Evolutionary conservation across 2,888 invertebrate species (phyloP), one percentile per base, ranked within the genome.

Genomic region (Nephrotoma flavescens): DNA sequence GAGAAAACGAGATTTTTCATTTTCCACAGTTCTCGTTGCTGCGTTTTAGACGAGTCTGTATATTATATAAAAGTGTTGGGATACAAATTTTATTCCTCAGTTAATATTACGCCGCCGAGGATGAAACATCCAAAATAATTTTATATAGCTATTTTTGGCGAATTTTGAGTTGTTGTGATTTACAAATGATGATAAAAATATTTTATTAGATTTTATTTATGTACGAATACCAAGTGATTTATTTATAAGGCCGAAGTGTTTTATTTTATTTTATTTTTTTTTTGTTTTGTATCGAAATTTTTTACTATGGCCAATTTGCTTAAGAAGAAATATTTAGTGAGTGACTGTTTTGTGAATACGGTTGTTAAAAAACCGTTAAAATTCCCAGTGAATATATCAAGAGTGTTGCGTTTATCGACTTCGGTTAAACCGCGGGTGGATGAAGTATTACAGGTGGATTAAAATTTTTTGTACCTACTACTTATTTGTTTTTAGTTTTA

Each of bases 361-460:
- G 89, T 89, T 15, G 89, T 89, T 11, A 89, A 89, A 86, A 89
- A 89, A 2, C 91, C 91, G 2, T 88, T 91, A 12, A 91, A 90
- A 87, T 87, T 91, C 45, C 89, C 91, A 87, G 89, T 89, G 87
- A 90, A 90, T 87, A 91, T 91, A 91, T 90, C 90, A 3, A 89
- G 91, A 86, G 90, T 92, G 86, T 88, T 91, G 86, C 89, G 90
- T 31, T 90, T 91, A 89, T 89, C 90, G 71, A 89, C 91, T 7
- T 88, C 88, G 86, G 89, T 90, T 9, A 91, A 91, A 89, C 89
- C 91, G 85, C 89, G 89, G 31, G 89, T 90, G 83, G 90, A 90
- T 86, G 91, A 91, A 83, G 88, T 91, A 57, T 84, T 92, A 71
- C 89, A 91, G 92, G 92, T 92, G 52, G 41, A 52, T 87, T 83